These are phyloP conservation scores for Lytechinus pictus DNA, from an alignment of 35 echinoderm and acorn worm species.

Conservation along the genomic window DNA sequence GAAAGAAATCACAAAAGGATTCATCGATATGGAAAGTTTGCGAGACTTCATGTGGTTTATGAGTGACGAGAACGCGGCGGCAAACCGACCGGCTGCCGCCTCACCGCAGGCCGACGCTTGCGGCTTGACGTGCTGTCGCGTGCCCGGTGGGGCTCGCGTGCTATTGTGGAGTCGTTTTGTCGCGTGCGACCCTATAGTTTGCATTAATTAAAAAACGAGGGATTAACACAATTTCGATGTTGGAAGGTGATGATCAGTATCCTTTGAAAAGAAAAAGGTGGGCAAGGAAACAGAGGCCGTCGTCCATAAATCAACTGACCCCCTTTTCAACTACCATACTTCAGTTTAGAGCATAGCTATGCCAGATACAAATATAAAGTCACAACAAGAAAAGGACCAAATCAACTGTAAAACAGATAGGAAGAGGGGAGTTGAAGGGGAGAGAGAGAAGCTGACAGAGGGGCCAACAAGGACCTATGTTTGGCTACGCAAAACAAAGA, in stretches of 20 bases:
- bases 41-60: background rate
- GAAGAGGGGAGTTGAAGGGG: no score
- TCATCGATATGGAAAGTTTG: background rate
- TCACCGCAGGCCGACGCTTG: background rate
- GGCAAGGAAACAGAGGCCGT: background rate
- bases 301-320: background rate
- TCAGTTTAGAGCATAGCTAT: background rate
- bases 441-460: no score
- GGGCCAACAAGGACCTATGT: no score
- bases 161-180: background rate
- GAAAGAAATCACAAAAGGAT: background rate
- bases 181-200: background rate
- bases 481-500: no score
- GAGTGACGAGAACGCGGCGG: background rate
- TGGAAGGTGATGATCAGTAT: background rate
- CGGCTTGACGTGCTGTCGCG: background rate
- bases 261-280: background rate
- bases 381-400: no score
- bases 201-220: background rate
- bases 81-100: background rate
- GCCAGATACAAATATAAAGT: background rate
- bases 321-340: background rate
- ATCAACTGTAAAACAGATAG: no score
- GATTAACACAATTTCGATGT: background rate
- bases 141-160: background rate